phyloP scores from a whole-genome alignment of 64 coral and sea anemone species.

The Porites australiensis region DNA sequence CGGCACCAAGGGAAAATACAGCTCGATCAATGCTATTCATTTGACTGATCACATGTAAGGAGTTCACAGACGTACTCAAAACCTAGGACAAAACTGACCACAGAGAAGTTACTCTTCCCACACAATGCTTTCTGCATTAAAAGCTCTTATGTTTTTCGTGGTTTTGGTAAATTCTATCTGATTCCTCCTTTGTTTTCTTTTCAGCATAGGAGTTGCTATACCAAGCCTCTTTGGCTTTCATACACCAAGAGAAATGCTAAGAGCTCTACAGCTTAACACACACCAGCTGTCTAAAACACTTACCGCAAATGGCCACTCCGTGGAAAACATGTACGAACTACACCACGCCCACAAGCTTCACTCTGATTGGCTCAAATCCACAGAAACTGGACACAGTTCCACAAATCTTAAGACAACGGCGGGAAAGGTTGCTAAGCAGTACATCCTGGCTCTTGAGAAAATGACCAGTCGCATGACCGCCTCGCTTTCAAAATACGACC shows the following conservation, averaged over 20 bases:
- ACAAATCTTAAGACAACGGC: constrained; percentile 27
- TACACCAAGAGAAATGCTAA: constrained; percentile 63
- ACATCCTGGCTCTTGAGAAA: constrained; percentile 62
- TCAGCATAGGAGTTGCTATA: constrained; percentile 82
- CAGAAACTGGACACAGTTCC: not conserved
- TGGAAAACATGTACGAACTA: constrained; percentile 66
- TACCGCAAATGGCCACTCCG: constrained; percentile 76
- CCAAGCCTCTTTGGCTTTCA: constrained; percentile 67
- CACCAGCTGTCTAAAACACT: constrained; percentile 82
- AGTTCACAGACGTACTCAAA: no score
- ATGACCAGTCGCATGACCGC: constrained; percentile 81
- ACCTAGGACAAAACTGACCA: no score
- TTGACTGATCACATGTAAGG: no score
- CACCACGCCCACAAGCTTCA: constrained; percentile 82
- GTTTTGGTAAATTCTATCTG: not conserved
- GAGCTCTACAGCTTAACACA: constrained; percentile 85
- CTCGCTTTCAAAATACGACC: constrained; percentile 90
- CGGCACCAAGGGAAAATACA: no score
- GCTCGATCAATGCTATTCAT: no score
- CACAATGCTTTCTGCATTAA: not conserved
- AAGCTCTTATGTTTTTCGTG: not conserved
- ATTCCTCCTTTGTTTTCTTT: not conserved
- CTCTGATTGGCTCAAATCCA: constrained; percentile 75
- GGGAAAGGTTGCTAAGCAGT: constrained; percentile 81
- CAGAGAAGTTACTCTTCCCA: no score